Conservation (phyloP, 2,888 invertebrate genomes). For the Eristalis pertinax region DNA sequence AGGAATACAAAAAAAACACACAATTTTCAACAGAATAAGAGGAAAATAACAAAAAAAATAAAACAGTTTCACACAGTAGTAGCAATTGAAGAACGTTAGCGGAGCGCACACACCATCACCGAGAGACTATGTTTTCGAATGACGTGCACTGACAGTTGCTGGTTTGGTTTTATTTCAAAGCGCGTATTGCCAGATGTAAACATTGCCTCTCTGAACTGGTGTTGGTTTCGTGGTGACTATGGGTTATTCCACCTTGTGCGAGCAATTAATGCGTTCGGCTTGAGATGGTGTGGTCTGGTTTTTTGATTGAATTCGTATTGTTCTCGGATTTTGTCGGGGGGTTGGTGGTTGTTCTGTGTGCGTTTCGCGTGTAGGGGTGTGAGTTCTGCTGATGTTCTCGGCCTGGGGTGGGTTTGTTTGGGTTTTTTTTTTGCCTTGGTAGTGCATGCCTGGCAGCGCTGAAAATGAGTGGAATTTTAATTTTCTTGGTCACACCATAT, state of each 20-base stretch:
- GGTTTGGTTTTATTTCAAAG: conserved; percentile 67
- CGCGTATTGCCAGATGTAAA: conserved; percentile 68
- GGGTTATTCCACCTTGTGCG: background rate
- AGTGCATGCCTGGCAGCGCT: conserved; percentile 51
- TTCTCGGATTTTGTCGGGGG: background rate
- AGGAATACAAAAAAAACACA: too few species aligned
- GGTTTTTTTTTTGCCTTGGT: background rate
- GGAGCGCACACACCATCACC: conserved; percentile 56
- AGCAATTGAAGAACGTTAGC: conserved; percentile 17
- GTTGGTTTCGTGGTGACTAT: background rate
- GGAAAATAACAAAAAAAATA: background rate
- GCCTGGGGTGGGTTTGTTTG: conserved; percentile 7
- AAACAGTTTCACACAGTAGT: conserved; percentile 28
- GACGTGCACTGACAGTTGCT: conserved; percentile 63
- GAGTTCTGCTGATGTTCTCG: background rate
- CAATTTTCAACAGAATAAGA: background rate
- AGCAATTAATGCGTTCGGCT: background rate
- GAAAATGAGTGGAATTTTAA: conserved; percentile 47
- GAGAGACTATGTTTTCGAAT: conserved; percentile 61
- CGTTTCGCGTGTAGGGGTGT: background rate
- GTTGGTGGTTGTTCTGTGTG: background rate
- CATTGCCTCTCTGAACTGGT: background rate
- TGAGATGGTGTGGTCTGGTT: background rate
- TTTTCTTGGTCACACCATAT: conserved; percentile 63
- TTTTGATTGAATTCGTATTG: background rate